Evolutionary conservation across 2,113 vertebrate genomes (phyloP), one percentile per base, ranked within the genome.

Genomic region (Grammomys dolichurus): DNA sequence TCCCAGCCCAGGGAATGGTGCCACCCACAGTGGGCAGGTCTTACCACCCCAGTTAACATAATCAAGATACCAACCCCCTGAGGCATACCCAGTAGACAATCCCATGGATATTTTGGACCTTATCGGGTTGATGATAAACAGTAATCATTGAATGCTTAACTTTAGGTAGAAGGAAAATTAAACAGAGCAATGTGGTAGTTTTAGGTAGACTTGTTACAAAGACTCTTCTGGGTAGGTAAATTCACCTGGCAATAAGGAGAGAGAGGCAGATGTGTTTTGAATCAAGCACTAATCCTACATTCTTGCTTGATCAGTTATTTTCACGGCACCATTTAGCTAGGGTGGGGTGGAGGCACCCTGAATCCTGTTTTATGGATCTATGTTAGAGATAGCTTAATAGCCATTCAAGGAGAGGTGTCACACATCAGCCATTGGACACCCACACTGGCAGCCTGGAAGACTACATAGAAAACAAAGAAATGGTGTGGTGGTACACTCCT

Each of bases 101-200:
- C 84, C 17, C 40, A 33, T 67, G 17, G 43, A 9, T 86, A 22
- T 36, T 33, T 28, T 67, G 48, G 63, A 67, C 67, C 16, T 67
- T 26, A 67, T 33, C 13, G 0, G 43, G 28, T 86, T 33, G 17
- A 33, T 36, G 60, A 86, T 67, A 48, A 17, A 86, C 40, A 67
- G 31, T 48, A 48, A 48, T 22, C 43, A 33, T 7, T 48, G 84
- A 87, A 31, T 87, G 12, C 20, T 0, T 58, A 17, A 78, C 90
- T 77, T 94, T 63, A 93, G 88, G 65, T 0, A 16, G 28, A 43
- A 82, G 17, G 80, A 87, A 94, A 87, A 91, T 20, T 67, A 90
- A 80, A 86, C 2, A 81, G 48, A 81, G 26, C 51, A 54, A 81
- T 54, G 19, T 73, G 33, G 73, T 7, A 46, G 17, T 89, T 82